phyloP scores from a whole-genome alignment of 2,888 invertebrate species.

The Dryococelus australis region DNA sequence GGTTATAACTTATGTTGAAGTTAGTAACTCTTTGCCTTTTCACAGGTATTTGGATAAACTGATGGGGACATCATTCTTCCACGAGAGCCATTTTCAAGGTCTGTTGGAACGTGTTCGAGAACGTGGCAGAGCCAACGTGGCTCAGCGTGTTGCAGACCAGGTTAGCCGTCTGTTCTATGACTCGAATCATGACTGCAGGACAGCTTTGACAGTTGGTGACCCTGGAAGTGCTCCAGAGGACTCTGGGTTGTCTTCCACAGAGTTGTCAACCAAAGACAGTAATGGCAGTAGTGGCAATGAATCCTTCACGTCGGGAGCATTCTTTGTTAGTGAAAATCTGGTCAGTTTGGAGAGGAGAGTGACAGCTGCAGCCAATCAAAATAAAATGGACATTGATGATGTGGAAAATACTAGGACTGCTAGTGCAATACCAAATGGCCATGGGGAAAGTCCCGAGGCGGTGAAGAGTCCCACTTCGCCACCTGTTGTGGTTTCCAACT shows the following conservation, averaged over 20 bases:
- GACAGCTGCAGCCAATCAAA: constrained; percentile 40
- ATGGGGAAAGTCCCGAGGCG: too few species aligned
- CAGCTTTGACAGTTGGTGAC: constrained; percentile 41
- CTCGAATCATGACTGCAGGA: constrained; percentile 50
- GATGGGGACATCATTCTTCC: constrained; percentile 86
- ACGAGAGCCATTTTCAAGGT: constrained; percentile 81
- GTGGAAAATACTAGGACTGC: background rate
- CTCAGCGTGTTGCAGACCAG: constrained; percentile 78
- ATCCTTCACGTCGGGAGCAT: constrained; percentile 52
- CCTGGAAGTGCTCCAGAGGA: constrained; percentile 53
- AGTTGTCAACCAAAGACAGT: constrained; percentile 57
- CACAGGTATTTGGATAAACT: constrained; percentile 79
- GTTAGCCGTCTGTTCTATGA: constrained; percentile 60
- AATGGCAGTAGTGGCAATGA: constrained; percentile 31
- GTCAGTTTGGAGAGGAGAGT: constrained; percentile 50
- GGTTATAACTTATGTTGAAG: too few species aligned
- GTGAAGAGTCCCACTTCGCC: background rate
- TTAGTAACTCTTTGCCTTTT: background rate
- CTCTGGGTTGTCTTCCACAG: constrained; percentile 57
- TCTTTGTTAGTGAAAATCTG: constrained; percentile 57
- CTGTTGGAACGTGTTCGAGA: constrained; percentile 78
- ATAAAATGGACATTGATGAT: constrained; percentile 24
- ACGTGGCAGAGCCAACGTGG: constrained; percentile 70
- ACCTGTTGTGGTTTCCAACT: constrained; percentile 36
- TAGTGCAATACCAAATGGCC: background rate